Conservation (phyloP, 2,888 invertebrate species). For the Rhabditophanes sp. region DNA sequence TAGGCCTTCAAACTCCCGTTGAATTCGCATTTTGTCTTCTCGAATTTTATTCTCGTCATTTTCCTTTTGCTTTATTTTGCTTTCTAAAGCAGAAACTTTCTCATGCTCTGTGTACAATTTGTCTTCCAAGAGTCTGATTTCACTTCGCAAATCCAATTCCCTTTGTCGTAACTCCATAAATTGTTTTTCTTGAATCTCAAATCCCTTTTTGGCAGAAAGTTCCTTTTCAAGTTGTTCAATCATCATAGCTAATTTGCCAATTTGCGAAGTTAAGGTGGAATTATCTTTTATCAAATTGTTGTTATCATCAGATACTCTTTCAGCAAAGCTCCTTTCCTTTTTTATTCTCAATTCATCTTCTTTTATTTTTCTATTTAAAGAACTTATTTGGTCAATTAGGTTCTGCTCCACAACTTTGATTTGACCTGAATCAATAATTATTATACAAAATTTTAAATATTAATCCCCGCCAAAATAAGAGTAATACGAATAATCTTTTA, state of each 20-base stretch:
- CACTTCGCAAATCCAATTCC: slow-evolving; percentile 8
- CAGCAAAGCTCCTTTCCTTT: slow-evolving; percentile 7
- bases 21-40: slow-evolving; percentile 17
- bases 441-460: too few species aligned
- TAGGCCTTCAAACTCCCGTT: slow-evolving; percentile 34
- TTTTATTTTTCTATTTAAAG: slow-evolving; percentile 10
- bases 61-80: slow-evolving; percentile 16
- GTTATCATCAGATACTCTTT: slow-evolving; percentile 9
- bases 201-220: slow-evolving; percentile 3
- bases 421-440: too few species aligned
- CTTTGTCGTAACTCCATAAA: not conserved
- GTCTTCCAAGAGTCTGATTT: slow-evolving; percentile 11
- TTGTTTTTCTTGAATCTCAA: slow-evolving; percentile 1
- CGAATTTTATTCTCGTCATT: slow-evolving; percentile 18
- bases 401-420: too few species aligned
- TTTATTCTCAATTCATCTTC: slow-evolving; percentile 11
- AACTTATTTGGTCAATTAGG: too few species aligned
- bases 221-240: slow-evolving; percentile 14
- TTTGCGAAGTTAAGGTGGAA: slow-evolving; percentile 9
- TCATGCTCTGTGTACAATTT: slow-evolving; percentile 14
- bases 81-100: slow-evolving; percentile 1
- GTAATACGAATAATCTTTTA: too few species aligned
- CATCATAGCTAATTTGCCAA: slow-evolving; percentile 7
- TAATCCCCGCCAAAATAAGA: too few species aligned
- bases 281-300: slow-evolving; percentile 12